Conservation (phyloP, 2,888 invertebrate species). For the Leptura quadrifasciata region DNA sequence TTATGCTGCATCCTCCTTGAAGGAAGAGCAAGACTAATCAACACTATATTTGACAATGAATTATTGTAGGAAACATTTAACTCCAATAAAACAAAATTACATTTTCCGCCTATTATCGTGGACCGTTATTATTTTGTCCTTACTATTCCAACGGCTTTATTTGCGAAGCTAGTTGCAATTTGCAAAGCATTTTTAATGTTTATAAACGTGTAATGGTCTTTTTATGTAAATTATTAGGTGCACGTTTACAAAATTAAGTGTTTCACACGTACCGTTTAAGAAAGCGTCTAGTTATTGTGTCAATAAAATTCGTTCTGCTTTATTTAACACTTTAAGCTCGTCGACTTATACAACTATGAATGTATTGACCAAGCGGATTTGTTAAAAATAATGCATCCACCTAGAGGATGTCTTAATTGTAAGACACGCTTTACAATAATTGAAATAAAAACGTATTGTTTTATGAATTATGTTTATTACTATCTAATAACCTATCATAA, state of each 20-base stretch:
- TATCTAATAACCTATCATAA: too few relatives aligned
- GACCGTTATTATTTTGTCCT: constrained; percentile 55
- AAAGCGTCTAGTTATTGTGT: not conserved
- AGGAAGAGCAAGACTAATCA: constrained; percentile 54
- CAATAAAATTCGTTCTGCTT: not conserved
- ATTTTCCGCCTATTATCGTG: constrained; percentile 59
- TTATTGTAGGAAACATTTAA: constrained; percentile 60
- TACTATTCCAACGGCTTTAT: constrained; percentile 32
- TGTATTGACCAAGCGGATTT: not conserved
- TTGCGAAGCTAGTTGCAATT: constrained; percentile 2
- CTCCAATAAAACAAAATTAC: constrained; percentile 59
- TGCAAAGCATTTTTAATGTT: constrained; percentile 4
- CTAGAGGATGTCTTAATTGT: not conserved
- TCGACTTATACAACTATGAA: not conserved
- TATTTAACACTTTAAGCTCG: not conserved
- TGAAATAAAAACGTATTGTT: not conserved
- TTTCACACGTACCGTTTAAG: constrained; percentile 7
- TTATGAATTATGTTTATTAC: too few relatives aligned
- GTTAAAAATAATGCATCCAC: not conserved
- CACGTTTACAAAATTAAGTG: not conserved
- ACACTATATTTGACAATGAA: constrained; percentile 56
- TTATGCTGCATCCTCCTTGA: constrained; percentile 46
- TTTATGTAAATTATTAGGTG: constrained; percentile 2
- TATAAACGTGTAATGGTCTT: constrained; percentile 7
- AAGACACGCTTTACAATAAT: not conserved